Conservation (phyloP, 2,888 invertebrate genomes). For the Patella pellucida region DNA sequence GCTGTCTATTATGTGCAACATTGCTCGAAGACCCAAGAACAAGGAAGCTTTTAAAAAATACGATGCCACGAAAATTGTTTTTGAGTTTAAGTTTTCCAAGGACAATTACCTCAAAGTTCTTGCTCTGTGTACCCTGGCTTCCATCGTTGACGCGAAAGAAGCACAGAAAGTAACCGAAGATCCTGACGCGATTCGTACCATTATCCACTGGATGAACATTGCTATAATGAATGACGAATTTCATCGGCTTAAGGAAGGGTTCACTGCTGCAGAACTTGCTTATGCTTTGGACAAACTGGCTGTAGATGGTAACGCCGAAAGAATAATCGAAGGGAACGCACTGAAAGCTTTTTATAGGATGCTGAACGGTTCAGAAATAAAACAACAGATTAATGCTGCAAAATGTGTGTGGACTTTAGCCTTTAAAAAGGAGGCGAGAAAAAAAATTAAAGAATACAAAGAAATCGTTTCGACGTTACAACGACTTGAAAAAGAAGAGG, state of each 20-base stretch:
- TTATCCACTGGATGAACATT: neutral
- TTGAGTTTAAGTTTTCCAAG: slow-evolving; percentile 27
- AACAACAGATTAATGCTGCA: neutral
- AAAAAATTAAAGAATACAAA: neutral
- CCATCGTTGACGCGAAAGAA: slow-evolving; percentile 61
- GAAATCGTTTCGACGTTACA: neutral
- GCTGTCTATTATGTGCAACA: slow-evolving; percentile 65
- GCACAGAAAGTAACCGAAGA: slow-evolving; percentile 13
- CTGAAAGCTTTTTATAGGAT: neutral
- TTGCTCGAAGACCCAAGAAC: slow-evolving; percentile 58
- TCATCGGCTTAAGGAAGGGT: neutral
- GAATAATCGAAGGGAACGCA: neutral
- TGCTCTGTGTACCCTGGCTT: slow-evolving; percentile 60
- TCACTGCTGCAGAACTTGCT: neutral
- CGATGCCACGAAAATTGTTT: slow-evolving; percentile 55
- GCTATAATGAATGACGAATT: neutral
- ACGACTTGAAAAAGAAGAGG: neutral
- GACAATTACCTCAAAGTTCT: slow-evolving; percentile 64
- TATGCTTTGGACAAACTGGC: slow-evolving; percentile 6
- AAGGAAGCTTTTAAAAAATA: slow-evolving; percentile 61
- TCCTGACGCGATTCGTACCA: neutral
- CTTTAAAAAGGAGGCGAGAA: neutral
- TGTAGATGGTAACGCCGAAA: neutral
- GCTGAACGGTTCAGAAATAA: neutral
- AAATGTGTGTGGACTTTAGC: neutral